Evolutionary conservation across 2,113 vertebrate species (phyloP), one percentile per base, ranked within the genome.

Genomic region (Mesoclemmys tuberculata): DNA sequence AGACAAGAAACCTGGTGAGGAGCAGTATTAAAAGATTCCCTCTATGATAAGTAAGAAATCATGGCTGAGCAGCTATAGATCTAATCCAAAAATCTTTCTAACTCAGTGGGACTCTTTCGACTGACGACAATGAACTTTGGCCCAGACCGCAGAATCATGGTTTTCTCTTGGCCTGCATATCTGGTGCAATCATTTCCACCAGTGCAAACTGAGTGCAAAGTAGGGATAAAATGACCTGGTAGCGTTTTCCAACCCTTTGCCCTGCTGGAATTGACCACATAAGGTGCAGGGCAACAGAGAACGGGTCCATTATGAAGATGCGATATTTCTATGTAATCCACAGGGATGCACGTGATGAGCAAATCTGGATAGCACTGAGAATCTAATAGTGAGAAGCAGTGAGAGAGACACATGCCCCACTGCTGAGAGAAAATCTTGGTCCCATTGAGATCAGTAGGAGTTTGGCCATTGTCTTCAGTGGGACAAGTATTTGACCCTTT

Each of bases 1-100:
- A 85, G 77, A 74, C 85, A 82, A 84, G 68, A 90, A 95, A 88
- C n/a, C n/a, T 52, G 78, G 78, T 85, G 94, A 83, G 49, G 78
- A 90, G 56, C 41, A 46, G 31, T 14, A 79, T 83, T 78, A 88
- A 88, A 94, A 88, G 71, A 19, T 29, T 75, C 58, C 79, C 88
- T 55, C 64, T 90, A 48, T 56, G 85, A 41, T 68, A 83, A 90
- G 88, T 68, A 83, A 79, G 82, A 92, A 94, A 48, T 86, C 56
- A 21, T 58, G 61, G 48, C 52, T 80, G 85, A 94, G 46, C 80
- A 29, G 58, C 21, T 41, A 26, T 5, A 48, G 90, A 90, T 71
- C 85, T 85, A 48, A 56, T 90, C 85, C 82, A 85, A 90, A n/a
- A 83, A 46, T 88, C 85, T 68, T 19, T 58, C 83, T 80, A 51